Conservation (phyloP, 1,140 invertebrate genomes). For the Dreissena rostriformis region DNA sequence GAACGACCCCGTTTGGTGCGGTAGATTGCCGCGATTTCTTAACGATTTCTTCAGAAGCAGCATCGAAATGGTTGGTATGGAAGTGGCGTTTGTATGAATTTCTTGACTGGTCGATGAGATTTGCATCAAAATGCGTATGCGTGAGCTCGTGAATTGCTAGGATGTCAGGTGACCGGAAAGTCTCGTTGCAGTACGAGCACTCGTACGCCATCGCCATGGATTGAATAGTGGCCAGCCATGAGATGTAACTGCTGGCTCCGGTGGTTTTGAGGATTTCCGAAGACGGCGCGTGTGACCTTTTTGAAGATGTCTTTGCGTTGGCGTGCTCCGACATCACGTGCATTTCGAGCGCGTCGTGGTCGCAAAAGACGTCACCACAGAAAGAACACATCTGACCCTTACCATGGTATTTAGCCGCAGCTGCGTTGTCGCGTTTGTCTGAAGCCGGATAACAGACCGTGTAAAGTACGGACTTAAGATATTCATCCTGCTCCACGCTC, state of each 20-base stretch:
- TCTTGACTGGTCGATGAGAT: neutral
- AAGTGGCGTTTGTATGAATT: conserved; percentile 33
- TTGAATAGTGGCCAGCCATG: conserved; percentile 4
- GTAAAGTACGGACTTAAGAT: conserved; percentile 50
- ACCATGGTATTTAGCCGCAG: conserved; percentile 18
- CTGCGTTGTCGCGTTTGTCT: neutral
- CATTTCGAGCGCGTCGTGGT: conserved; percentile 59
- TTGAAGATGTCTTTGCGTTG: conserved; percentile 20
- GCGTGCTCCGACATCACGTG: conserved; percentile 60
- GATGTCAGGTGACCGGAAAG: conserved; percentile 24
- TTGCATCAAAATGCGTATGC: conserved; percentile 36
- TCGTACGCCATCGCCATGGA: neutral
- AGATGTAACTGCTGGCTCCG: neutral
- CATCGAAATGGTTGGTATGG: neutral
- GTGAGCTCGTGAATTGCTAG: conserved; percentile 48
- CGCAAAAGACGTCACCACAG: conserved; percentile 35
- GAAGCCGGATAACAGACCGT: conserved; percentile 26
- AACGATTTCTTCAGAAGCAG: neutral
- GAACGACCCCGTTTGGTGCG: neutral
- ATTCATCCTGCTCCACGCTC: conserved; percentile 50
- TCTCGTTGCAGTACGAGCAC: conserved; percentile 43
- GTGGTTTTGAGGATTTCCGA: neutral
- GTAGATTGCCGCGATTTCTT: neutral
- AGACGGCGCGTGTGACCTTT: neutral
- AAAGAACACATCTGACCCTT: conserved; percentile 48